Evolutionary conservation across 2,113 vertebrate genomes (phyloP), one percentile per base, ranked within the genome.

Genomic region (Paedocypris sp.): DNA sequence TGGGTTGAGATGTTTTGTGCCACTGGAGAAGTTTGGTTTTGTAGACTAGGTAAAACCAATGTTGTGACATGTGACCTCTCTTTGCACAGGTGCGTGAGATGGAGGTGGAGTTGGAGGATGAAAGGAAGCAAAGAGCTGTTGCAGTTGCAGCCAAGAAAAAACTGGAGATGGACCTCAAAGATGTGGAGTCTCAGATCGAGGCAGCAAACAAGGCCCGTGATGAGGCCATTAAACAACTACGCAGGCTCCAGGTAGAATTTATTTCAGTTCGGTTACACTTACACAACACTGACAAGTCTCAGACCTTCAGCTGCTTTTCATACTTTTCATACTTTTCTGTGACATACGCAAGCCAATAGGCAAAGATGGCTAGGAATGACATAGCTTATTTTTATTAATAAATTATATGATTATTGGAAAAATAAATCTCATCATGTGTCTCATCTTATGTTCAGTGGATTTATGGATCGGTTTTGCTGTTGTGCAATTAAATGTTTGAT

Each of bases 151-250:
- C 89, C 13, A 98, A 91, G 83, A 98, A 98, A 85, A 99, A 99
- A 57, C 82, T 97, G 87, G 95, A 99, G 78, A 91, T 97, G 86
- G 93, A 97, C 71, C 79, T 98, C 59, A 97, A 91, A 13, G 94
- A 98, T 71, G 77, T 98, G 36, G 95, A 97, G 73, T 88, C 89
- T 13, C 94, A 98, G 73, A 92, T 92, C 0, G 93, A 98, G 70
- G 87, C 90, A 0, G 88, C 93, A 1, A 94, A 93, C 81, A 98
- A 98, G 74, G 91, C 87, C 45, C 77, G 95, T 5, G 95, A 98
- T 0, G 95, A 98, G 48, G 93, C 94, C n/a, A 84, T 98, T 73
- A 98, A 97, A 71, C 95, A 98, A 74, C 89, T 98, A 0, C 81
- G 89, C 16, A 98, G 93, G 71, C 86, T 97, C 1, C 95, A 98